A percentile compares a stretch with the other conserved stretches of the same genome.
These are phyloP conservation scores for Pinctada fucata DNA, from an alignment of 2,888 invertebrate genomes.

Conservation along the genomic window DNA sequence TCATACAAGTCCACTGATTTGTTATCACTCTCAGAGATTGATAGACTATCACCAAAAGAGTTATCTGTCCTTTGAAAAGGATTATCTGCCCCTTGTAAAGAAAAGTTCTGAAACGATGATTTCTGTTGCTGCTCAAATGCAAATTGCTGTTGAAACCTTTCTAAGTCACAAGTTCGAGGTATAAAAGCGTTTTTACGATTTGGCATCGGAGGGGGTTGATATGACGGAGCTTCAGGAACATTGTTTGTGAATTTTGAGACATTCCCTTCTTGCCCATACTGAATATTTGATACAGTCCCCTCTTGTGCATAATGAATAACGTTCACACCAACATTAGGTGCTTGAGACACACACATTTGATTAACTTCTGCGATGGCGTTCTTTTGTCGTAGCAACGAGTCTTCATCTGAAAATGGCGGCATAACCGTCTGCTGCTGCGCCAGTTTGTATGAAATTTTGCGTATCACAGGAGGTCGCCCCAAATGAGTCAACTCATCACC, in stretches of 20 bases:
- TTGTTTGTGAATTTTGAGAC: constrained; percentile 1
- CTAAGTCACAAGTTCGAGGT: constrained; percentile 34
- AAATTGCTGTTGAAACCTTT: constrained; percentile 37
- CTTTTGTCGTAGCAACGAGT: constrained; percentile 17
- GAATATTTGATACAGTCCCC: not conserved
- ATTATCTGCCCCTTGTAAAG: not conserved
- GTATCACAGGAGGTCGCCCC: constrained; percentile 83
- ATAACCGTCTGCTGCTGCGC: constrained; percentile 90
- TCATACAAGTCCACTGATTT: constrained; percentile 11
- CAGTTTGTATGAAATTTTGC: constrained; percentile 92
- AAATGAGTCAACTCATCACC: constrained; percentile 27
- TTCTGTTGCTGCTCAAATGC: constrained; percentile 34
- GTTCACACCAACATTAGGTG: not conserved
- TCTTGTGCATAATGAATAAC: constrained; percentile 10
- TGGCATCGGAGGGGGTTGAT: constrained; percentile 25
- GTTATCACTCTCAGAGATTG: not conserved
- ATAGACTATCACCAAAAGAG: not conserved
- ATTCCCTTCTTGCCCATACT: not conserved
- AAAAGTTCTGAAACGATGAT: constrained; percentile 8
- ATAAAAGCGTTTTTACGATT: constrained; percentile 42
- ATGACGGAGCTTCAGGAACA: constrained; percentile 19
- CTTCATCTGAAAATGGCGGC: constrained; percentile 82
- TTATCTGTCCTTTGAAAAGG: constrained; percentile 1
- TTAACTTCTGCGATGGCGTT: constrained; percentile 20
- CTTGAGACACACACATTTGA: not conserved